These are phyloP conservation scores for Zaprionus africanus DNA, from an alignment of 1,140 invertebrate genomes.

Conservation along the genomic window DNA sequence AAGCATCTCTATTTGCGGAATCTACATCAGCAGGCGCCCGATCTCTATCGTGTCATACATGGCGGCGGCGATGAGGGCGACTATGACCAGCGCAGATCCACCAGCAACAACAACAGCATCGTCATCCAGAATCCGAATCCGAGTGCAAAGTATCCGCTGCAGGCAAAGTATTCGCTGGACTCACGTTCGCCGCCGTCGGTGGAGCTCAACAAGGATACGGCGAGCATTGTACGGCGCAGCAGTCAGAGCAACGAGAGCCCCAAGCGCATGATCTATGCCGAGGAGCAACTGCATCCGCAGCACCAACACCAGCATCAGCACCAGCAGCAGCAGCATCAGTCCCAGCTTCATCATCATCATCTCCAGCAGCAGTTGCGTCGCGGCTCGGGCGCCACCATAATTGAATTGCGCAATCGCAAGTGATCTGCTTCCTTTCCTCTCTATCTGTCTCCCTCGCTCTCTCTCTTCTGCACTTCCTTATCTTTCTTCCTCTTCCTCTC, in stretches of 20 bases:
- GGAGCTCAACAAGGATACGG: constrained; percentile 83
- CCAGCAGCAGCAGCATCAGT: constrained; percentile 34
- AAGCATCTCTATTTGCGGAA: constrained; percentile 90
- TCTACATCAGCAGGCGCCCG: constrained; percentile 89
- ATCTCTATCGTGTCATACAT: constrained; percentile 89
- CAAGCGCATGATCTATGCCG: constrained; percentile 74
- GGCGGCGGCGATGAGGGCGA: constrained; percentile 66
- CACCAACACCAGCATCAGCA: constrained; percentile 38
- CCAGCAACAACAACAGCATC: constrained; percentile 9
- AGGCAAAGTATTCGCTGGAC: constrained; percentile 74
- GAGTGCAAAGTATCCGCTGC: constrained; percentile 61
- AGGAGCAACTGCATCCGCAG: constrained; percentile 40
- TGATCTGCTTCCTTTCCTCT: constrained; percentile 16
- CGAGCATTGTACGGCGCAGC: constrained; percentile 85
- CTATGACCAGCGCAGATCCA: constrained; percentile 25
- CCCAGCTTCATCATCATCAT: constrained; percentile 43
- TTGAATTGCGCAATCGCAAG: constrained; percentile 69
- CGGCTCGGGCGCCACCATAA: constrained; percentile 64
- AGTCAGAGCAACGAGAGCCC: constrained; percentile 84
- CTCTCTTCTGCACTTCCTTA: not conserved
- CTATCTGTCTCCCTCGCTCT: constrained; percentile 8
- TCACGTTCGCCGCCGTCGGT: constrained; percentile 72
- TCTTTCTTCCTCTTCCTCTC: not conserved
- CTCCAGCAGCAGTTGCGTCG: constrained; percentile 63
- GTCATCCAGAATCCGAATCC: not conserved